These are phyloP conservation scores for Scaptomyza hsui DNA, from an alignment of 1,140 invertebrate species.

Conservation along the genomic window DNA sequence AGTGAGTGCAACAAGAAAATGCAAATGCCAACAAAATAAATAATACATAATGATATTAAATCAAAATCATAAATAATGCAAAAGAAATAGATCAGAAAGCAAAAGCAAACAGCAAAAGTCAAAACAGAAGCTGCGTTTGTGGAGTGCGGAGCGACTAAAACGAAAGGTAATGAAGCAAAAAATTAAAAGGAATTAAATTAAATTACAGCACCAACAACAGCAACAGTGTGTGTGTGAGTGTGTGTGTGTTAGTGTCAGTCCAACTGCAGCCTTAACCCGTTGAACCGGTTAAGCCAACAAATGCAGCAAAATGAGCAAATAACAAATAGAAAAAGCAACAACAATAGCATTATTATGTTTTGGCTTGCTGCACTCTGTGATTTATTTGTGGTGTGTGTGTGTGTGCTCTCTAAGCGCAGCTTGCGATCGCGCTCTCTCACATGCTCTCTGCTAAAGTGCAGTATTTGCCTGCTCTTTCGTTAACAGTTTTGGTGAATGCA, in stretches of 20 bases:
- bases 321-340: conserved; percentile 19
- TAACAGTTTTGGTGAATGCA: not conserved
- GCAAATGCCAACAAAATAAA: conserved; percentile 22
- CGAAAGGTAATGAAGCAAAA: conserved; percentile 35
- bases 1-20: conserved; percentile 33
- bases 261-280: conserved; percentile 31
- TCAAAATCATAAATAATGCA: conserved; percentile 2
- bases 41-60: conserved; percentile 1
- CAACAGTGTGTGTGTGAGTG: conserved; percentile 14
- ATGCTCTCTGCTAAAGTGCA: not conserved
- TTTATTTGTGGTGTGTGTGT: conserved; percentile 8
- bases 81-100: conserved; percentile 1
- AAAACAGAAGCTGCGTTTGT: conserved; percentile 34
- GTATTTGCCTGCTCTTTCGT: not conserved
- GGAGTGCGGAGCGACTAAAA: conserved; percentile 19
- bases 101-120: conserved; percentile 23
- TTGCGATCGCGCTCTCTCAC: not conserved
- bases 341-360: conserved; percentile 29
- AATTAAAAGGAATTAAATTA: conserved; percentile 21
- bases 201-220: conserved; percentile 13
- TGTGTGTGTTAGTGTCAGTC: conserved; percentile 12
- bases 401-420: conserved; percentile 8
- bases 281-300: conserved; percentile 41
- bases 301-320: conserved; percentile 8
- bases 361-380: conserved; percentile 26